Evolutionary conservation across 2,888 invertebrate species (phyloP).

Genomic region (Punctoribates punctum): DNA sequence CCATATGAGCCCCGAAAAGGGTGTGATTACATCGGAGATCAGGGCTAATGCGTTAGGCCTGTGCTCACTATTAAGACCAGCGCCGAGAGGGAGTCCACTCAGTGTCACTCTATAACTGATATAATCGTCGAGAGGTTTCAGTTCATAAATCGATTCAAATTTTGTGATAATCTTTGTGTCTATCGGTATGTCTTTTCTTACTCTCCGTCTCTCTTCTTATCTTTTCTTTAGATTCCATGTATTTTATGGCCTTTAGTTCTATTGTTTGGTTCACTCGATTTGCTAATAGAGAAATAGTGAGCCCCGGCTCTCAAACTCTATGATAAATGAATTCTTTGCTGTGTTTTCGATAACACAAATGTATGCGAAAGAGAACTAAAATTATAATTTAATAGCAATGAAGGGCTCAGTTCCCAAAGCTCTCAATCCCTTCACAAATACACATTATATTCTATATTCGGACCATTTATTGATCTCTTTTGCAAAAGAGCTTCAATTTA

Average conservation of each 20-base stretch:
- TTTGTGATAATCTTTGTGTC: too few species aligned
- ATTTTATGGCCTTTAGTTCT: not conserved
- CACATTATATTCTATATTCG: not conserved
- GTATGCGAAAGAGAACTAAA: not conserved
- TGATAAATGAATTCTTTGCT: not conserved
- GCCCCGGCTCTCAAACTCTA: not conserved
- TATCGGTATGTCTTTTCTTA: too few species aligned
- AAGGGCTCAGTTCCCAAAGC: not conserved
- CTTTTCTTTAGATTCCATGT: not conserved
- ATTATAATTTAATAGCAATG: not conserved
- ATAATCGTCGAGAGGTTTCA: too few species aligned
- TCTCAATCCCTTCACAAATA: not conserved
- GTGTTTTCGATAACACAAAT: not conserved
- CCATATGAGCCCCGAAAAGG: too few species aligned
- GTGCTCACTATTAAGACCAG: too few species aligned
- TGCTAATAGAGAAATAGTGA: not conserved
- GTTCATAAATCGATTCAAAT: too few species aligned
- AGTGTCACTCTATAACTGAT: too few species aligned
- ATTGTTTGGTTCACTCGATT: not conserved
- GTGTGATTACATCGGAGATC: too few species aligned
- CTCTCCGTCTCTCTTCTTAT: not conserved
- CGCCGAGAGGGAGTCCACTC: too few species aligned
- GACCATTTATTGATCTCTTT: not conserved
- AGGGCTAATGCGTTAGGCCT: too few species aligned
- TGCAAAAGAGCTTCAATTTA: too few species aligned